A percentile compares a stretch with the other conserved stretches of the same genome.
Conservation (phyloP, 2,797 vertebrate genomes). For the Liasis olivaceus region DNA sequence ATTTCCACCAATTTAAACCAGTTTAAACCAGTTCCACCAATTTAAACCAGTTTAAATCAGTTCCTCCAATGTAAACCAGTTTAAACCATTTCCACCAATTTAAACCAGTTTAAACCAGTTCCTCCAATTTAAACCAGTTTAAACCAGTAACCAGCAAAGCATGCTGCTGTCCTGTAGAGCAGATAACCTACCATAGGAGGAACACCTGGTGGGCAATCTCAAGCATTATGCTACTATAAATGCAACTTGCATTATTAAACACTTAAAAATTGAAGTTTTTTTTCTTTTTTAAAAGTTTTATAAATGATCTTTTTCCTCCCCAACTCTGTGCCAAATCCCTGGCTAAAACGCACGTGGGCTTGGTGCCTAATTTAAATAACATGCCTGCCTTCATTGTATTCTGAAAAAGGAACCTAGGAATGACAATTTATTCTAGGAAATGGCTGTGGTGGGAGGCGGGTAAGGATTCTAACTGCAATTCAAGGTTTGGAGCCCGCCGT, state of each 20-base stretch:
- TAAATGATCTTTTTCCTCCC: not conserved
- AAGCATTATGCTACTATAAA: not conserved
- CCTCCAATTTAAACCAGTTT: too few species aligned
- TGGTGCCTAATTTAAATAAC: not conserved
- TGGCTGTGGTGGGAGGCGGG: too few species aligned
- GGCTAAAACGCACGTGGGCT: not conserved
- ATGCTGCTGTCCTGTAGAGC: not conserved
- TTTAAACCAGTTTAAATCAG: too few species aligned
- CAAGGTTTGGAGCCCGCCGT: not conserved
- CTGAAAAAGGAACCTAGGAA: constrained; percentile 25
- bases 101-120: too few species aligned
- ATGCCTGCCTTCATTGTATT: constrained; percentile 27
- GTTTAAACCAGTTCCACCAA: too few species aligned
- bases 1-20: too few species aligned
- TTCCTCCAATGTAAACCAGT: too few species aligned
- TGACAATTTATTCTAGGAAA: constrained; percentile 49
- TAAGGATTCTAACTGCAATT: constrained; percentile 9
- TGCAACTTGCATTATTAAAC: not conserved
- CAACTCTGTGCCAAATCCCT: not conserved
- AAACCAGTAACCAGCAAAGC: not conserved
- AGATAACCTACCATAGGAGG: not conserved
- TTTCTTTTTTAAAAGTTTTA: not conserved
- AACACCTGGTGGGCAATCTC: too few species aligned
- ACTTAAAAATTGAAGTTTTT: not conserved
- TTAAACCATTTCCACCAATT: too few species aligned